These are phyloP conservation scores for Lymantria dispar DNA, from an alignment of 2,888 invertebrate genomes.

Conservation along the genomic window DNA sequence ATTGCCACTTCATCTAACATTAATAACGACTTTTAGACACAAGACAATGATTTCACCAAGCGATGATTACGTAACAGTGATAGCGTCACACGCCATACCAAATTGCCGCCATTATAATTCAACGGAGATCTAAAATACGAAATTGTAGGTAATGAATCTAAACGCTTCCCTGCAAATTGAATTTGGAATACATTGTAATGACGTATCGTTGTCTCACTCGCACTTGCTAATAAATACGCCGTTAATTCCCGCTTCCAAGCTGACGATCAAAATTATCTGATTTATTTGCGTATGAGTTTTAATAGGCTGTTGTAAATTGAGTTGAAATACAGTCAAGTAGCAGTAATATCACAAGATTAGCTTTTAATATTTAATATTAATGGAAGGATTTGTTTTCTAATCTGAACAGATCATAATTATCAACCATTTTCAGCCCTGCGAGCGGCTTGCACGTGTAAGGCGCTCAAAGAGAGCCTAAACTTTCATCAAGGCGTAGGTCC, in stretches of 20 bases:
- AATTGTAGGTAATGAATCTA: conserved; percentile 53
- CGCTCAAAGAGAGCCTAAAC: no score
- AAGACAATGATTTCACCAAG: conserved; percentile 29
- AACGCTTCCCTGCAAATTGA: conserved; percentile 41
- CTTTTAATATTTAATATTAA: background rate
- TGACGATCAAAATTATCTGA: conserved; percentile 16
- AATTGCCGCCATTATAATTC: conserved; percentile 65
- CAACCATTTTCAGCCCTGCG: no score
- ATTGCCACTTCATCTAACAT: conserved; percentile 27
- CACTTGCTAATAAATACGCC: conserved; percentile 31
- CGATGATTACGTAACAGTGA: conserved; percentile 45
- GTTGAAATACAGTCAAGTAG: conserved; percentile 3
- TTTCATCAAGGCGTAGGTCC: no score
- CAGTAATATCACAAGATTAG: background rate
- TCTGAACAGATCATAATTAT: no score
- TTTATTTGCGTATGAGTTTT: conserved; percentile 18
- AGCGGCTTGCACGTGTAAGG: no score
- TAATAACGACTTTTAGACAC: conserved; percentile 28
- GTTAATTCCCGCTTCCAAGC: conserved; percentile 18
- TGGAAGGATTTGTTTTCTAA: no score
- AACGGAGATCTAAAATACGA: conserved; percentile 51
- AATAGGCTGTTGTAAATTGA: background rate
- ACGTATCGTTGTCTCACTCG: conserved; percentile 29
- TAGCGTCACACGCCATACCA: conserved; percentile 53
- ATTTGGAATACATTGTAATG: conserved; percentile 43